A percentile compares a stretch with the other conserved stretches of the same genome.
These are phyloP conservation scores for Procambarus clarkii DNA, from an alignment of 1,140 invertebrate species.

Conservation along the genomic window DNA sequence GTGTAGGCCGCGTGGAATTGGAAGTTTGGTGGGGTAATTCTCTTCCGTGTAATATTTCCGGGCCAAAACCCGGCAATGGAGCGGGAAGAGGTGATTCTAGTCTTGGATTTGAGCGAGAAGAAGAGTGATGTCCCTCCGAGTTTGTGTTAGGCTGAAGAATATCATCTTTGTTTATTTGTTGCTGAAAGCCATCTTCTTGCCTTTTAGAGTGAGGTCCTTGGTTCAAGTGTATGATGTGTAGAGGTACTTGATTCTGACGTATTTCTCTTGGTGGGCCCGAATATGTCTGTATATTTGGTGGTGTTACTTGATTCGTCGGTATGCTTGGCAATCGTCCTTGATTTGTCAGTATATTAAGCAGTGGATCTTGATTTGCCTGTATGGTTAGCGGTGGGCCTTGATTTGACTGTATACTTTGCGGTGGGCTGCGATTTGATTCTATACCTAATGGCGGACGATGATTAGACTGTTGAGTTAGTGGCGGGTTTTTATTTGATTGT, in stretches of 20 bases:
- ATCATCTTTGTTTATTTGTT: background rate
- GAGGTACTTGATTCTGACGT: background rate
- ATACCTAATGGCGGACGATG: background rate
- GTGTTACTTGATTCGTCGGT: background rate
- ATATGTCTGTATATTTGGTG: background rate
- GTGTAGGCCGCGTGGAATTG: background rate
- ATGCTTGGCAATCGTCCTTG: background rate
- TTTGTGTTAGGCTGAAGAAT: background rate
- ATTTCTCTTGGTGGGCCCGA: background rate
- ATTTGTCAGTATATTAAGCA: background rate
- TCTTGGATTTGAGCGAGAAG: background rate
- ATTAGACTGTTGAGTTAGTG: background rate
- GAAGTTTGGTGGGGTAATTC: background rate
- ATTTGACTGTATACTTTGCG: background rate
- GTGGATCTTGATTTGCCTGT: background rate
- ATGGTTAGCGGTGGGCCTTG: background rate
- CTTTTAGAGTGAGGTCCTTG: background rate
- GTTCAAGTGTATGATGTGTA: background rate
- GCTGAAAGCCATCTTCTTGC: background rate
- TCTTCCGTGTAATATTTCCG: background rate
- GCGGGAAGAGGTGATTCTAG: background rate
- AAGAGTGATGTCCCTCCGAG: background rate
- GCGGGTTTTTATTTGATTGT: background rate
- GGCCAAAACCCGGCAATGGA: background rate
- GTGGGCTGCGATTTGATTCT: background rate